phyloP scores from a whole-genome alignment of 1,140 invertebrate genomes.

The Tetramorium parvispinum region DNA sequence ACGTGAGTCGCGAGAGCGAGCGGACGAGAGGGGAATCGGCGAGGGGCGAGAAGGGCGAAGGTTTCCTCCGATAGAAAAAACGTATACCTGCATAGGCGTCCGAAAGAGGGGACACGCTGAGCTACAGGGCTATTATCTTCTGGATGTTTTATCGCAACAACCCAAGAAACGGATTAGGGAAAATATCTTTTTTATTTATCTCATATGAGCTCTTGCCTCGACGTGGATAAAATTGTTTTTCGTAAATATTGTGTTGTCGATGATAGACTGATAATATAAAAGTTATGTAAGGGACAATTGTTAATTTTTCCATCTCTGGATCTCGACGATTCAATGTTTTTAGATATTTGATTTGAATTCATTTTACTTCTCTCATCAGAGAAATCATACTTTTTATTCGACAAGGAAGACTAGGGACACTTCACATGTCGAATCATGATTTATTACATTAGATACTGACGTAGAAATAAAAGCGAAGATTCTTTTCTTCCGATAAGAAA shows the following conservation, averaged over 20 bases:
- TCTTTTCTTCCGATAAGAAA: too few species aligned
- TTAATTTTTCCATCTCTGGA: background rate
- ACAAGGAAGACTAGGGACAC: too few species aligned
- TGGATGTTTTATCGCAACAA: background rate
- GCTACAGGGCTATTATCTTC: background rate
- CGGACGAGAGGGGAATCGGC: conserved; percentile 1
- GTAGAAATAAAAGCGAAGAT: too few species aligned
- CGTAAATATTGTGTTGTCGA: background rate
- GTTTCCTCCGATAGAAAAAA: conserved; percentile 52
- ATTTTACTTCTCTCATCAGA: background rate
- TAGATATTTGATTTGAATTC: background rate
- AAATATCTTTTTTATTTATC: background rate
- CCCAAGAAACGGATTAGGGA: background rate
- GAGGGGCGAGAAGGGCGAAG: conserved; percentile 36
- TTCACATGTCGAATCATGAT: background rate
- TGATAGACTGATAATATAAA: background rate
- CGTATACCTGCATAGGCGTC: conserved; percentile 31
- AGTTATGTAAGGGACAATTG: background rate
- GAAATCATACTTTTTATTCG: background rate
- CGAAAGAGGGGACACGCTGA: background rate
- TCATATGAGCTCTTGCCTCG: background rate
- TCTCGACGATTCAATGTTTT: background rate
- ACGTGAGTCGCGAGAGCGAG: conserved; percentile 31
- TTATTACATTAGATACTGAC: too few species aligned
- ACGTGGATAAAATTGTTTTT: background rate